These are phyloP conservation scores for Fratercula arctica DNA, from an alignment of 2,797 vertebrate genomes.

Conservation along the genomic window DNA sequence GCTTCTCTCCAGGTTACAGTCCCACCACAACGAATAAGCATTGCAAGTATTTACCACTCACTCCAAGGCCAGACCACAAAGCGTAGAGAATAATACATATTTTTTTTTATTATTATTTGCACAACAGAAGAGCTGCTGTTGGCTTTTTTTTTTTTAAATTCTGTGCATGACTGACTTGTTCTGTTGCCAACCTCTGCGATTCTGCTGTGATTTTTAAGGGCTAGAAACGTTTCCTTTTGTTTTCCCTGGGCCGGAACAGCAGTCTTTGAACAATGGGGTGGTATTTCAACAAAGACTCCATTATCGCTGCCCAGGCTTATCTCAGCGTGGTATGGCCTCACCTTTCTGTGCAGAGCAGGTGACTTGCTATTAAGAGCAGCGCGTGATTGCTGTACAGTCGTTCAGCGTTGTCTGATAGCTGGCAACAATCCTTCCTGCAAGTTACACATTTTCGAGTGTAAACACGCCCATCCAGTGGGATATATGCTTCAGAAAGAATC, in stretches of 20 bases:
- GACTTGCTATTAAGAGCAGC: neutral
- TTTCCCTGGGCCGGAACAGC: neutral
- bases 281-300: conserved; percentile 35
- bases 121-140: neutral
- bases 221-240: conserved; percentile 47
- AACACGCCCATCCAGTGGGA: neutral
- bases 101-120: neutral
- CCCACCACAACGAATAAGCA: neutral
- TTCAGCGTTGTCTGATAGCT: neutral
- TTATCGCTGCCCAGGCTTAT: neutral
- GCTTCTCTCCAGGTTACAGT: neutral
- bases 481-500: neutral
- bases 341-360: conserved; percentile 29
- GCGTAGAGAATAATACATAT: neutral
- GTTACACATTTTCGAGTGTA: neutral
- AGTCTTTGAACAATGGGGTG: conserved; percentile 18
- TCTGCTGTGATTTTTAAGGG: conserved; percentile 15
- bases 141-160: neutral
- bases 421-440: neutral
- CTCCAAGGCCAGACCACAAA: neutral
- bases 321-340: neutral
- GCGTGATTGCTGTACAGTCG: neutral
- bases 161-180: neutral
- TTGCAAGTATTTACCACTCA: neutral
- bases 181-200: neutral